Evolutionary conservation across 2,888 invertebrate genomes (phyloP).

Genomic region (Tipula lateralis): DNA sequence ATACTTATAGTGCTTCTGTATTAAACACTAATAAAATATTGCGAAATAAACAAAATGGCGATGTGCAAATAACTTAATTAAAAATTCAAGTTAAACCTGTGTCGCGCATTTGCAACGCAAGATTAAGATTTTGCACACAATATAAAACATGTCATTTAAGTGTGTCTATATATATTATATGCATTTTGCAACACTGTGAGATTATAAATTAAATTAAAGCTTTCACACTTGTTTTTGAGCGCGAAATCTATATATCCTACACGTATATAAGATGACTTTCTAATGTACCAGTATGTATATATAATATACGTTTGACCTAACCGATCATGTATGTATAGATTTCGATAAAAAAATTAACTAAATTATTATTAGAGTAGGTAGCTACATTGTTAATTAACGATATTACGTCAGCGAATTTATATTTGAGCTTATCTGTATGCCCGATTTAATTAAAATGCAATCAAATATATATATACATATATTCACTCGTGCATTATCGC

Average conservation of each 20-base stretch:
- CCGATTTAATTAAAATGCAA: neutral
- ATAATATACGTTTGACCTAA: neutral
- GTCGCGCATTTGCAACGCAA: neutral
- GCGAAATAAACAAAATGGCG: neutral
- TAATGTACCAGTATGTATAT: neutral
- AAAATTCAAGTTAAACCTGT: neutral
- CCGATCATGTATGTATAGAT: neutral
- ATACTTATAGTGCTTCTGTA: neutral
- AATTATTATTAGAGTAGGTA: neutral
- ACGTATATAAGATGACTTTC: too few species aligned
- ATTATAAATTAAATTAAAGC: neutral
- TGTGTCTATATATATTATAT: too few species aligned
- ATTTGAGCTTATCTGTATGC: neutral
- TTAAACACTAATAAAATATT: neutral
- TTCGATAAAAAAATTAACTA: neutral
- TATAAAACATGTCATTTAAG: neutral
- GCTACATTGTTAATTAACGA: neutral
- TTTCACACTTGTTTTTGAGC: neutral
- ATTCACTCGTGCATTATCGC: neutral
- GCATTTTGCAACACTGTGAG: neutral
- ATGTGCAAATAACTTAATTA: neutral
- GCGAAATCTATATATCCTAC: too few species aligned
- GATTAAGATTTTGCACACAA: neutral
- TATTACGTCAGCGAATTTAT: neutral
- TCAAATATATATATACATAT: neutral